Evolutionary conservation across 2,113 vertebrate genomes (phyloP), one percentile per base, ranked within the genome.

Genomic region (Colinus virginianus): DNA sequence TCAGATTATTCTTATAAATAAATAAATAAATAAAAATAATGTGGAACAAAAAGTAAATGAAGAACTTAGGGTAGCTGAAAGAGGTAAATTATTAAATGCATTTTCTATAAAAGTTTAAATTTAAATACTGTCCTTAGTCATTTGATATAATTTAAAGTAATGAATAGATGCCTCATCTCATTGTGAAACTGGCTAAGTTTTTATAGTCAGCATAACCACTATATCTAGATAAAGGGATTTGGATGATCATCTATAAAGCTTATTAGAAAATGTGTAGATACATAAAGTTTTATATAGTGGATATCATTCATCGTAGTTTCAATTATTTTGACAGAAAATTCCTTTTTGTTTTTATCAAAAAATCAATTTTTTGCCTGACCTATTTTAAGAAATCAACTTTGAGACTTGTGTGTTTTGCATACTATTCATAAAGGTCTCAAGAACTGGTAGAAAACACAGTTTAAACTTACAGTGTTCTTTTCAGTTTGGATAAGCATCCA

Each of bases 401-500:
- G 21, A 83, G 11, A 7, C 84, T 23, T 5, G 67, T 20, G 2
- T 40, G 9, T 48, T 48, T 68, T 78, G 9, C 71, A 38, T 59
- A 18, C 8, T 71, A 53, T 56, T 88, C 30, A 21, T 77, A 88
- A 86, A 93, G 83, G 48, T 5, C 38, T 90, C 63, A 88, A 36
- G 63, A 2, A 93, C 42, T 21, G n/a, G 21, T 76, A 82, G 90
- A 84, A 72, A 82, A 80, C 40, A 75, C 13, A 36, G 9, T 32
- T 87, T 55, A 79, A 83, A 85, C 13, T 70, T 77, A 66, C 12
- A 63, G 36, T 86, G 64, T 62, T 83, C 74, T 78, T 95, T 85
- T 85, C 26, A 40, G n/a, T 83, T 90, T 34, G 8, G n/a, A 79
- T 95, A 90, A 97, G 10, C 76, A 94, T 77, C 36, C 25, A 93